Base-by-base conservation (phyloP, 1,140 invertebrate genomes). In the Macrostomum lignano region DNA sequence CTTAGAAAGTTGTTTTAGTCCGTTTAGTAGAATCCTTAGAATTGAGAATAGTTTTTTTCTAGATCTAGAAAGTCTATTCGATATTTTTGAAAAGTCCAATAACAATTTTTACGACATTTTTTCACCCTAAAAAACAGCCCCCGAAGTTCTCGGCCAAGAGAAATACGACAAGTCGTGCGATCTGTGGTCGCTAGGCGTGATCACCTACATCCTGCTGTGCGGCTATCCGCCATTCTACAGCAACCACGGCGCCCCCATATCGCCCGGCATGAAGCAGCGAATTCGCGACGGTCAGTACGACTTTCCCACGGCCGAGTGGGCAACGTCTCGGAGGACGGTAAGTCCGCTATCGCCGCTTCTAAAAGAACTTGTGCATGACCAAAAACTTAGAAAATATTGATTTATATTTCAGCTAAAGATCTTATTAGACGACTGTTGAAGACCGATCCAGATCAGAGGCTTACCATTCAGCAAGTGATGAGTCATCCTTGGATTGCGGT, bases 141-240 rank as follows among this genome's bases (percentile, higher is more conserved):
- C 32, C 5, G 32, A 33, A 33, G 32, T 33, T 5, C 17, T 33
- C 7, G 22, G 19, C 3, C 10, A 22, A 21, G 32, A 33, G 21
- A 36, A 36, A 13, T 36, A 36, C 23, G 34, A 36, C 19, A 36
- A 36, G 23, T 36, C 34, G 3, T 36, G 34, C 19, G 34, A 36
- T 19, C 13, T 36, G 20, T 36, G 34, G 34, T 36, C 34, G 9
- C 20, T 36, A 6, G 34, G 34, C 9, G 34, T 36, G 15, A 36
- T 36, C 17, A 36, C 25, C 13, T 36, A 36, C 21, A 36, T 36
- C 30, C 11, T 26, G 41, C 64, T 94, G 30, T 94, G 86, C 60
- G 86, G 86, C 3, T 94, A 86, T 56, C 86, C 86, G 17, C 86
- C 86, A 14, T 96, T 94, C 61, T 94, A 88, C 53, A 86, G 79